A percentile compares a stretch with the other conserved stretches of the same genome.
Evolutionary conservation across 2,113 vertebrate genomes (phyloP).

Genomic region (Scolopax mira): DNA sequence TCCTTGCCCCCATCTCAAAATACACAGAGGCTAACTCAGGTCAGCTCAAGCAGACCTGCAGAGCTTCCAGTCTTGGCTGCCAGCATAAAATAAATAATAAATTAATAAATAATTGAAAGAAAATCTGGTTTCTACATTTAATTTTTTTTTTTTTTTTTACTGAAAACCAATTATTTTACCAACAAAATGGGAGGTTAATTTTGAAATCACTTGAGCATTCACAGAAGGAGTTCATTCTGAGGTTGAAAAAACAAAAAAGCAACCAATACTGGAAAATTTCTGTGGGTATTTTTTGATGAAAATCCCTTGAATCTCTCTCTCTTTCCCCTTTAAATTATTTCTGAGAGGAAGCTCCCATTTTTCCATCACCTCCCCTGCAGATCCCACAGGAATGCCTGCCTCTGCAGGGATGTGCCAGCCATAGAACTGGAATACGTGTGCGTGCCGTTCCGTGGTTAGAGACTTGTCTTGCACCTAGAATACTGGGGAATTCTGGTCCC

Average conservation of each 20-base stretch:
- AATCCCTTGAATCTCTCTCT: background rate
- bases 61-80: background rate
- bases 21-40: background rate
- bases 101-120: background rate
- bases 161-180: background rate
- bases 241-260: background rate
- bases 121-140: background rate
- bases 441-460: background rate
- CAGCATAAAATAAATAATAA: background rate
- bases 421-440: background rate
- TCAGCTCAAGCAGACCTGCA: background rate
- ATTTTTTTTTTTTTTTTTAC: background rate
- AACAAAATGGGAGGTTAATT: background rate
- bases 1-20: background rate
- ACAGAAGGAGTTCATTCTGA: background rate
- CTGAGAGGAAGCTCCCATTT: background rate
- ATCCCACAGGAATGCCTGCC: background rate
- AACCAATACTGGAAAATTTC: background rate
- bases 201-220: background rate
- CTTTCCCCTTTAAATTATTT: background rate
- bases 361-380: background rate
- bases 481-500: background rate
- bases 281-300: background rate
- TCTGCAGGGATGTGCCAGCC: background rate
- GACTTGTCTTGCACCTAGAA: background rate